These are phyloP conservation scores for Syrphus vitripennis DNA, from an alignment of 2,888 invertebrate species.

Conservation along the genomic window DNA sequence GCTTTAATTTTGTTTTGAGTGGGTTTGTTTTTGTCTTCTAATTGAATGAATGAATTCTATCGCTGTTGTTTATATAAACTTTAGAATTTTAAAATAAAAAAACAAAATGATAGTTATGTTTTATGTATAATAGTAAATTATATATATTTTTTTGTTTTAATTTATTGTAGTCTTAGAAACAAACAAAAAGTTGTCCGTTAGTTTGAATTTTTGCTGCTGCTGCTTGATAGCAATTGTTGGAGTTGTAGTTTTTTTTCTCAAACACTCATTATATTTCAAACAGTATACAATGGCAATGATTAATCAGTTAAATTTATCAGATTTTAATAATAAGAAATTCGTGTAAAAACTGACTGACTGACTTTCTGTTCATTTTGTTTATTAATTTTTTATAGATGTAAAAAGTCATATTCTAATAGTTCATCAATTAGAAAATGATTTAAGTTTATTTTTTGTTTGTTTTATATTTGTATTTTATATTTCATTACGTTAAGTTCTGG, in stretches of 20 bases:
- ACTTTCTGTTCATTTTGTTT: conserved; percentile 35
- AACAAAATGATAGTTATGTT: conserved; percentile 29
- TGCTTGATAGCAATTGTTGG: conserved; percentile 19
- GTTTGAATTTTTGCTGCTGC: conserved; percentile 29
- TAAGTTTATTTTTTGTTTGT: conserved; percentile 51
- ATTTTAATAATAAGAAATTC: conserved; percentile 24
- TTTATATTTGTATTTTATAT: conserved; percentile 16
- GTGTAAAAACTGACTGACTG: conserved; percentile 6
- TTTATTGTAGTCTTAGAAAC: conserved; percentile 51
- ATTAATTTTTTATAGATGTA: conserved; percentile 56
- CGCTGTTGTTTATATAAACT: conserved; percentile 6
- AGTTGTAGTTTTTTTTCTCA: background rate
- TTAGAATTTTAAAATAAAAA: background rate
- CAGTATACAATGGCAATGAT: conserved; percentile 38
- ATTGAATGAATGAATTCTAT: conserved; percentile 38
- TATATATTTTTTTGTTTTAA: conserved; percentile 38
- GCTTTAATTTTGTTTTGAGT: background rate
- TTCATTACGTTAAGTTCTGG: conserved; percentile 74
- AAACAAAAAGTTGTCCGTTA: conserved; percentile 45
- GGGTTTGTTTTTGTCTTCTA: background rate
- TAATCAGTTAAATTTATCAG: conserved; percentile 32
- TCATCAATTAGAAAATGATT: conserved; percentile 63
- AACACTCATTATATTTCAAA: background rate
- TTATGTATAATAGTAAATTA: conserved; percentile 25
- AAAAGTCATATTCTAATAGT: conserved; percentile 67